These are phyloP conservation scores for Melinaea marsaeus DNA, from an alignment of 2,888 invertebrate genomes.

Conservation along the genomic window DNA sequence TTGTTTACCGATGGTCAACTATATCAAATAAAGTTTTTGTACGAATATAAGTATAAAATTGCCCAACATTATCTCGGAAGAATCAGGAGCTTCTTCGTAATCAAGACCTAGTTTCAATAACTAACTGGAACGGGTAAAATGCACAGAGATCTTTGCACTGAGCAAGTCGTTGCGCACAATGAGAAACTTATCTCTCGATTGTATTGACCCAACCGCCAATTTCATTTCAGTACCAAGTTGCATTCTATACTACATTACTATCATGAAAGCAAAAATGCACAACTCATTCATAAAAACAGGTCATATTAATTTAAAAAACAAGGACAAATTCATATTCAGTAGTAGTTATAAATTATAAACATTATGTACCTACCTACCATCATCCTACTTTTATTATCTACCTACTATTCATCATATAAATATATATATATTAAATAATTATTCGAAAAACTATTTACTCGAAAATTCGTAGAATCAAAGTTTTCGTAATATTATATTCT, in stretches of 20 bases:
- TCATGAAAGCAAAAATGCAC: no score
- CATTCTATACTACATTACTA: not conserved
- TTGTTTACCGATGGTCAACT: no score
- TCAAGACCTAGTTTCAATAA: constrained; percentile 50
- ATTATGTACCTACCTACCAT: not conserved
- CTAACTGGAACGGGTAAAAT: constrained; percentile 39
- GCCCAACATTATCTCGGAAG: constrained; percentile 44
- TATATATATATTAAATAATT: no score
- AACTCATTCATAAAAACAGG: constrained; percentile 1
- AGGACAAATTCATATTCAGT: not conserved
- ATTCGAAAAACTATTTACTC: no score
- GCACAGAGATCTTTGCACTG: constrained; percentile 10
- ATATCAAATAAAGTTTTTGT: constrained; percentile 19
- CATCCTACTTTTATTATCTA: no score
- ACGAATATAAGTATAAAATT: constrained; percentile 31
- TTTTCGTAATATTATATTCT: constrained; percentile 16
- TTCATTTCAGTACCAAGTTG: constrained; percentile 7
- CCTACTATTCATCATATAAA: no score
- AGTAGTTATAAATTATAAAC: not conserved
- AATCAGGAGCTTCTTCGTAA: constrained; percentile 50
- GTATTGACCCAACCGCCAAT: constrained; percentile 9
- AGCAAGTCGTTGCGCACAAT: constrained; percentile 11
- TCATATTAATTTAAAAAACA: constrained; percentile 6
- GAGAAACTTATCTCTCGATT: constrained; percentile 13
- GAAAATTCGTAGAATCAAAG: not conserved